Base-by-base conservation (phyloP, 2,888 invertebrate species). In the Eilema depressum region DNA sequence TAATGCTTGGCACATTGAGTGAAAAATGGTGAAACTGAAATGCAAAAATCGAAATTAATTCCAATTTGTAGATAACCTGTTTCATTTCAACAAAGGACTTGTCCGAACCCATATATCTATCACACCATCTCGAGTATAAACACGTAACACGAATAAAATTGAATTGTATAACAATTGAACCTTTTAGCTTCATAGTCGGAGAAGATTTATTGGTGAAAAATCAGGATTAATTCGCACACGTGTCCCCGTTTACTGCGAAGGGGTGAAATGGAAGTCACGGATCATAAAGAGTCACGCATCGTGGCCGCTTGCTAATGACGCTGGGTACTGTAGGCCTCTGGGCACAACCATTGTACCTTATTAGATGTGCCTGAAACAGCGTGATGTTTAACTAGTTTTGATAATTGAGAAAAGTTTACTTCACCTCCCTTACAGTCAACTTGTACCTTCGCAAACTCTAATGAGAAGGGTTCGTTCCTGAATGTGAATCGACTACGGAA, bases 241-340 rank as follows among this genome's bases (percentile, higher is more conserved):
- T 95, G 94, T 92, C 90, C 88, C 85, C 91, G 90, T 93, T 95
- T 94, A 94, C 91, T 87, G 88, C 83, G 88, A 91, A 93, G 90
- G 93, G 93, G 91, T 92, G 90, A 89, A 80, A 75, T 78, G 82
- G 87, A 83, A 91, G 93, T 93, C 92, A 94, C 92, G 94, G 94
- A 79, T 88, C 91, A 92, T 93, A 92, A 92, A 92, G 88, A 92
- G 95, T 94, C 93, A 94, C 92, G 95, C 92, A 88, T 88, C 88
- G 89, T 80, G 85, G 88, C 86, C 79, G 86, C 83, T 86, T 86
- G 88, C 89, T 95, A 93, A 94, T 92, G 92, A 91, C 86, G 85
- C 75, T 78, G 84, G 75, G 82, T 81, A 80, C 74, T 70, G 63
- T 70, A 76, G 75, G 74, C 75, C 79, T 81, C 66, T 70, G 70